Evolutionary conservation across 2,888 invertebrate genomes (phyloP), one percentile per base, ranked within the genome.

Genomic region (Trissolcus japonicus): DNA sequence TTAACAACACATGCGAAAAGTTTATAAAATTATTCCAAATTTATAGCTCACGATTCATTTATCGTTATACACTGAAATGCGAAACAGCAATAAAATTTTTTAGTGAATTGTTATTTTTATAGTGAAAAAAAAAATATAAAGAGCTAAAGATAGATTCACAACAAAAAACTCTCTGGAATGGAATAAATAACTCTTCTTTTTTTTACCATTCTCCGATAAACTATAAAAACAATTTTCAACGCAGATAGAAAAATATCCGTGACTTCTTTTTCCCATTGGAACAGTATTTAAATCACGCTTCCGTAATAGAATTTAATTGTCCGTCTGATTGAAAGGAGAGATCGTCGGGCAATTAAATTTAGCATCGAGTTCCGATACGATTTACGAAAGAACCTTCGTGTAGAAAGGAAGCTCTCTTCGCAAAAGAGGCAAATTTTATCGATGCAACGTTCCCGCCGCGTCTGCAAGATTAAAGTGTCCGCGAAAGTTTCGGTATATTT

Each of bases 381-480:
- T 46, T 46, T n/a, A 21, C 19, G 21, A 57, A 3, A 41, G 13
- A n/a, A 40, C 35, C n/a, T 51, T 6, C 14, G 17, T 40, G 35
- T 7, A 16, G n/a, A 53, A 53, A 50, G n/a, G 6, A 50, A 16
- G 1, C 16, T n/a, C 9, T 17, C 17, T 50, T 46, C 7, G 14
- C 14, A 46, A n/a, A n/a, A 46, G 35, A 35, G 35, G 35, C 16
- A 46, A 43, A 43, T 13, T 43, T 43, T 43, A 29, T 50, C 17
- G 50, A 7, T 16, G 16, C 2, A 41, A 54, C 29, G 21, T 55
- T 61, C 54, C 48, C 25, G 25, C 25, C 19, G 2, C 55, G 21
- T 62, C 16, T 41, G 14, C n/a, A 35, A 7, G 51, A 62, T 68
- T 59, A 59, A 68, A 68, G 54, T 63, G 67, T 48, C 63, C 46